These are phyloP conservation scores for Ataeniobius toweri DNA, from an alignment of 2,797 vertebrate species.

Conservation along the genomic window DNA sequence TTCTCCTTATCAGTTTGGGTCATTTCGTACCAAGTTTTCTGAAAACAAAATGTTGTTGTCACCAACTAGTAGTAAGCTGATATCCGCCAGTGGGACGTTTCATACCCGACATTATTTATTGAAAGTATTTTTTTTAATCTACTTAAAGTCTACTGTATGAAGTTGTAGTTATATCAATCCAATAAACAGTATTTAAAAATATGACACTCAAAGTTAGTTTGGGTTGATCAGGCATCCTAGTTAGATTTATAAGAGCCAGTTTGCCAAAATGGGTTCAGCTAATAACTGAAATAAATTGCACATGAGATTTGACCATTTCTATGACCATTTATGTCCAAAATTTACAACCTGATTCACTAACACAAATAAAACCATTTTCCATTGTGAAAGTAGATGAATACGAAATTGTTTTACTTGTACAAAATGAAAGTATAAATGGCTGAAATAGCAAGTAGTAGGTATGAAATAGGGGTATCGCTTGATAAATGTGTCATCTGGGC, in stretches of 20 bases:
- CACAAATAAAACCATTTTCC: not conserved
- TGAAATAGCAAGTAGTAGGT: not conserved
- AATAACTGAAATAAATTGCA: not conserved
- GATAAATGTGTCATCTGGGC: no score
- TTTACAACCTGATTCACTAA: not conserved
- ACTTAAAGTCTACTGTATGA: not conserved
- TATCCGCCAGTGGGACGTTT: not conserved
- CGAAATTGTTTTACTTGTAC: not conserved
- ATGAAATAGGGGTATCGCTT: not conserved
- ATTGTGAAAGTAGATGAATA: no score
- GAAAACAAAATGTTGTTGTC: not conserved
- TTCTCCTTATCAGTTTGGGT: not conserved
- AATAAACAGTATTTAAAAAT: not conserved
- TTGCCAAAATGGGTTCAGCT: not conserved
- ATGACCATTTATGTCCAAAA: not conserved
- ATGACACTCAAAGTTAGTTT: not conserved
- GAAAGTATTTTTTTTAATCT: not conserved
- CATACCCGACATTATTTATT: not conserved
- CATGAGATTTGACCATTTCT: not conserved
- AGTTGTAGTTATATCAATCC: not conserved
- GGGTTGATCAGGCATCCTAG: no score
- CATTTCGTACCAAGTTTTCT: not conserved
- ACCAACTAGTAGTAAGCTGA: not conserved
- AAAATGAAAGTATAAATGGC: not conserved
- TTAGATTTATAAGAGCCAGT: not conserved